phyloP scores from a whole-genome alignment of 2,113 vertebrate species.

The Sakesphorus luctuosus region DNA sequence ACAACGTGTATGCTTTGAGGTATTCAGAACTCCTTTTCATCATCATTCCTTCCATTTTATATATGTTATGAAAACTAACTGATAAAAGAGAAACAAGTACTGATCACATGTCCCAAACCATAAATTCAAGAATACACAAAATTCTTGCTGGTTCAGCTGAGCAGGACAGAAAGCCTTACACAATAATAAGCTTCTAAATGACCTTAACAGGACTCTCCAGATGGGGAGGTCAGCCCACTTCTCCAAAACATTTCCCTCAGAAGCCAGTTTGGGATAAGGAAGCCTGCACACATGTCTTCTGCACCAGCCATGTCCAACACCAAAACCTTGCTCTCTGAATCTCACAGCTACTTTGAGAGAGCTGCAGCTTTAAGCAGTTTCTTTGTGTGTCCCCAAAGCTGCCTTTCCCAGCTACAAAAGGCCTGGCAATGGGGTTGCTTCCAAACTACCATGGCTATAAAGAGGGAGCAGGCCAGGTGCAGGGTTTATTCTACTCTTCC shows the following conservation, averaged over 20 bases:
- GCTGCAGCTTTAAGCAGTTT: neutral
- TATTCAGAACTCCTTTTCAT: neutral
- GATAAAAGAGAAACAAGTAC: neutral
- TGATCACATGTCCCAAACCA: neutral
- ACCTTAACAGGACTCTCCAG: neutral
- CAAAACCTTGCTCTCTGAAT: neutral
- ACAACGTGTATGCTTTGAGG: neutral
- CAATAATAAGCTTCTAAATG: neutral
- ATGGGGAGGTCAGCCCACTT: neutral
- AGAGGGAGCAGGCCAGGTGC: neutral
- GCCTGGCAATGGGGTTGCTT: neutral
- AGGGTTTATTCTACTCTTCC: neutral
- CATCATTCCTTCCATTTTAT: neutral
- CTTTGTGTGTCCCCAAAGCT: neutral
- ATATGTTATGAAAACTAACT: neutral
- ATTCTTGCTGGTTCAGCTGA: neutral
- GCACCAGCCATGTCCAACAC: neutral
- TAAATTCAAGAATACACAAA: neutral
- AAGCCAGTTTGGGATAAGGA: neutral
- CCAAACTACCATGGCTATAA: neutral
- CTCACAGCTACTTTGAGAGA: neutral
- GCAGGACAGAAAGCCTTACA: neutral
- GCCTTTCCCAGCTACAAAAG: neutral
- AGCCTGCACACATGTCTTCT: neutral
- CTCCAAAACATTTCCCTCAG: neutral